Base-by-base conservation (phyloP, 2,888 invertebrate genomes). In the Tridacna gigas region DNA sequence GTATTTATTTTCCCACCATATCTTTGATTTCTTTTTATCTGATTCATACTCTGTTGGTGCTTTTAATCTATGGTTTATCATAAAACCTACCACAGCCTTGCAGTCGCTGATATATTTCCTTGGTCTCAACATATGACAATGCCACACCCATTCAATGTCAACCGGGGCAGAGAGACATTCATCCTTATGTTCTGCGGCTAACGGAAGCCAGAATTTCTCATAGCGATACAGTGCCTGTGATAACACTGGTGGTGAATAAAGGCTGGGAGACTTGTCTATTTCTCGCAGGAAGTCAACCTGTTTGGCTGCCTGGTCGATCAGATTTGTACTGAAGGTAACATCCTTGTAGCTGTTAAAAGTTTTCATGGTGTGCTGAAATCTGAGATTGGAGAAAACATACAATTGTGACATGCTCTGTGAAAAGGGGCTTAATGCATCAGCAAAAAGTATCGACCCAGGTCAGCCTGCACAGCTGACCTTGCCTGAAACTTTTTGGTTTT, bases 111-210 rank as follows among this genome's bases (percentile, higher is more conserved):
- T 82, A 82, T 94, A 95, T 18, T 84, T 80, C 25, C 25, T 81
- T 7, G 94, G 94, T 0, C 93, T 90, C 69, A 95, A 86, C 91
- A 94, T 91, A 83, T 95, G 94, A 48, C 94, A 94, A 86, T 95
- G 95, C 95, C 95, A 95, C 12, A 95, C 92, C 95, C 95, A 95
- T 81, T 95, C 95, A n/a, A 95, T 94, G 86, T 95, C 95, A 28
- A 95, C 80, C 7, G 95, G 95, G 5, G 95, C 95, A 25, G 94
- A 93, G 28, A 95, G 86, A 25, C 92, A 91, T 47, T 91, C 85
- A n/a, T 91, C 90, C 0, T 79, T 83, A 60, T 90, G 83, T 56
- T 90, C 86, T 15, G 93, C 94, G 77, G 94, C 94, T 83, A 95
- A 91, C 5, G 95, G 95, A 45, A 95, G 91, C 95, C 95, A 95